Base-by-base conservation (phyloP, 2,113 vertebrate species). In the Nansenia antarctica region DNA sequence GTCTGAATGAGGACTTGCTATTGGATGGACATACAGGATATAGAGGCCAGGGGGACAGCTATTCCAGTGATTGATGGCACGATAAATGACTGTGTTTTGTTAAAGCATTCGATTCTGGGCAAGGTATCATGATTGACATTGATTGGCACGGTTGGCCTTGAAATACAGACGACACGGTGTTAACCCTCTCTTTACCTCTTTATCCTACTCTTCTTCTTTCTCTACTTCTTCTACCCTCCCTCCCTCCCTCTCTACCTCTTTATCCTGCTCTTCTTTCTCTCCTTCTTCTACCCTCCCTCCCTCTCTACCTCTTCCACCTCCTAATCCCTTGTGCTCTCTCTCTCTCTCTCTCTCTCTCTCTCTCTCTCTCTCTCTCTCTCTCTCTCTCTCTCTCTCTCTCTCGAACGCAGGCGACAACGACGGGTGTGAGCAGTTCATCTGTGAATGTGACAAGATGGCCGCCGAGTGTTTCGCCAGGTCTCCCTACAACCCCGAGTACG, bases 391-490 rank as follows among this genome's bases (percentile, higher is more conserved):
- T 5, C 24, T 26, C 22, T 26, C 12, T 65, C 0, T 69, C 2
- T 35, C 34, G 29, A 12, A 65, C 49, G 59, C 74, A 97, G 96
- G 15, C 2, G 11, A 72, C 0, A 97, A 96, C 80, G 0, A 80
- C 0, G 65, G 58, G 0, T 97, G 96, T 0, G 78, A 92, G 68
- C 78, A 49, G 75, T 95, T 96, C 78, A 78, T 97, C 87, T 98
- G 96, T 32, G 89, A 95, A 65, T 98, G 96, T 0, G 96, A 98
- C 91, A 92, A 92, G 12, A 3, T 62, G 0, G 94, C 95, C 0
- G 92, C 94, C 5, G 88, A 85, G 24, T 98, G 96, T 84, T 96
- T 98, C 31, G 68, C 87, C 52, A 67, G 32, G 26, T 77, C 79
- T 0, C 42, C 78, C 0, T 96, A 95, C 82, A 85, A 77, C 61